Conservation (phyloP, 2,888 invertebrate species). For the Xestoiulus laeticollis region DNA sequence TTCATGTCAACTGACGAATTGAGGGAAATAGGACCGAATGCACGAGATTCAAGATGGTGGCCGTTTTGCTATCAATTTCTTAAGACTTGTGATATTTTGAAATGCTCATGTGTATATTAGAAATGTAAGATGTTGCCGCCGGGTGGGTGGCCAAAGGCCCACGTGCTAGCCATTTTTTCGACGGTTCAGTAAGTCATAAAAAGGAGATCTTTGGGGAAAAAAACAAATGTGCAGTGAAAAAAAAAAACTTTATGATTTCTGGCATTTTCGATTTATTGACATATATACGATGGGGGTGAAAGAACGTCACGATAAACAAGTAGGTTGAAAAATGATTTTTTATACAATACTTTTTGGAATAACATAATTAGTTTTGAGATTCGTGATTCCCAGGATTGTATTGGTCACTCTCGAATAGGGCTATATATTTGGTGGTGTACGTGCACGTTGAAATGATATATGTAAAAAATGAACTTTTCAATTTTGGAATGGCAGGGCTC, state of each 20-base stretch:
- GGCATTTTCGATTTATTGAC: constrained; percentile 29
- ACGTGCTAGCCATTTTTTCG: constrained; percentile 15
- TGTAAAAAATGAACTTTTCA: too few species aligned
- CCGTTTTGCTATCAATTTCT: constrained; percentile 24
- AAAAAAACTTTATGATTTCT: constrained; percentile 13
- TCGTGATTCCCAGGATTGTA: too few species aligned
- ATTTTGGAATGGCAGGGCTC: too few species aligned
- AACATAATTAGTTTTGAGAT: neutral
- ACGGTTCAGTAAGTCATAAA: constrained; percentile 33
- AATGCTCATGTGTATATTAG: constrained; percentile 18
- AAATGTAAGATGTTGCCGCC: constrained; percentile 18
- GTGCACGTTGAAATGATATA: too few species aligned
- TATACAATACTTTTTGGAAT: neutral
- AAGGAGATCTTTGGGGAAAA: neutral
- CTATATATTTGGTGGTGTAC: too few species aligned
- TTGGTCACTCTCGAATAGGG: neutral
- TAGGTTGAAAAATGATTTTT: neutral
- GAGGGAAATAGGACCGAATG: neutral
- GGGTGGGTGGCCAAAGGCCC: constrained; percentile 28
- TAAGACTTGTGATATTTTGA: constrained; percentile 14
- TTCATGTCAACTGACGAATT: neutral
- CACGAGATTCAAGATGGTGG: neutral
- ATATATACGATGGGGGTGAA: constrained; percentile 27
- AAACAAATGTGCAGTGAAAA: neutral
- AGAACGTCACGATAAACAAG: neutral